These are phyloP conservation scores for Erythrolamprus reginae DNA, from an alignment of 2,113 vertebrate species.

Conservation along the genomic window DNA sequence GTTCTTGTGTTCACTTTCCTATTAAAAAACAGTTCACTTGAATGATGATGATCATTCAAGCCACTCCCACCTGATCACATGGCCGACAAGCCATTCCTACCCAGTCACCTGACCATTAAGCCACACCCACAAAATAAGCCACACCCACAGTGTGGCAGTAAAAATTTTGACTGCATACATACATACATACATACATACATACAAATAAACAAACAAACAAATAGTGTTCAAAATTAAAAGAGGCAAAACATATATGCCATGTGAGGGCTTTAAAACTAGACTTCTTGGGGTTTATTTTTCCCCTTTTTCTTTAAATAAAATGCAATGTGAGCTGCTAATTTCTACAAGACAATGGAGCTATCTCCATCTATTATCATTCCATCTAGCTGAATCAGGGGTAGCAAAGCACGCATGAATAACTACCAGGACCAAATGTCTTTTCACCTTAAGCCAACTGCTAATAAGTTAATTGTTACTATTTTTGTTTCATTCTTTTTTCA, in stretches of 20 bases:
- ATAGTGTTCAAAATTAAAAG: not conserved
- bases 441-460: not conserved
- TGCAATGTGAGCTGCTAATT: not conserved
- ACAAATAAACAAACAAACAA: no score
- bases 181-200: no score
- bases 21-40: no score
- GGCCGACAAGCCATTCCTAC: no score
- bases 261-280: not conserved
- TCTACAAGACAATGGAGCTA: not conserved
- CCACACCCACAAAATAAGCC: no score
- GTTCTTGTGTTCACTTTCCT: no score
- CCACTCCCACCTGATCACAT: no score
- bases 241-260: not conserved
- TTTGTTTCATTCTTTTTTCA: not conserved
- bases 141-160: no score
- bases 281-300: not conserved
- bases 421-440: not conserved
- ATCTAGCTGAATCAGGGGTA: not conserved
- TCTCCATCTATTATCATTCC: not conserved
- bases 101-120: no score
- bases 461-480: not conserved
- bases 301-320: not conserved
- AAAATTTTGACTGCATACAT: no score
- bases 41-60: no score
- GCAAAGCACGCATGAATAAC: not conserved